These are phyloP conservation scores for Patiria miniata DNA, from an alignment of 35 echinoderm and acorn worm genomes.

Conservation along the genomic window DNA sequence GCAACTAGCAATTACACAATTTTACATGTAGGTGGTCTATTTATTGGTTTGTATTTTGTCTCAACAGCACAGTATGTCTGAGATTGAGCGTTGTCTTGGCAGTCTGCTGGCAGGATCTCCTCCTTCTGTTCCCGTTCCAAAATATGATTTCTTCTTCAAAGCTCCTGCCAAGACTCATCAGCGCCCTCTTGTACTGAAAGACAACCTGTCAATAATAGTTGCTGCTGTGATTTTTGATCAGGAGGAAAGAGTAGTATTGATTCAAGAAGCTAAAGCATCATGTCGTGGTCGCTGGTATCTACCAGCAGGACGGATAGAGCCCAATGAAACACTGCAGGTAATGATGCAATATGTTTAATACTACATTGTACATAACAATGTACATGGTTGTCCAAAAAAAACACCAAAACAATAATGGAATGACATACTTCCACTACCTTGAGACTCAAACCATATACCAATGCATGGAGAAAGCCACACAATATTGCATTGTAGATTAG, in stretches of 20 bases:
- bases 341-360: neutral
- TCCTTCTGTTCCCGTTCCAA: conserved; percentile 56
- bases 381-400: too few relatives aligned
- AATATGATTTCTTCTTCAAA: neutral
- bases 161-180: conserved; percentile 12
- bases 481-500: too few relatives aligned
- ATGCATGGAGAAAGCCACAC: too few relatives aligned
- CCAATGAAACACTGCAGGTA: conserved; percentile 96
- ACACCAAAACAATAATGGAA: too few relatives aligned
- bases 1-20: too few relatives aligned
- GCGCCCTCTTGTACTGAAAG: conserved; percentile 56
- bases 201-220: conserved; percentile 82
- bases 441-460: too few relatives aligned
- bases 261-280: conserved; percentile 89
- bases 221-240: conserved; percentile 85
- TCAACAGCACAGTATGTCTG: conserved; percentile 61
- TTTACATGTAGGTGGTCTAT: too few relatives aligned
- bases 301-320: conserved; percentile 75
- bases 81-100: conserved; percentile 64
- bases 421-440: too few relatives aligned
- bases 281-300: conserved; percentile 89
- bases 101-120: conserved; percentile 64
- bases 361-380: too few relatives aligned
- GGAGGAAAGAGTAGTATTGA: conserved; percentile 62
- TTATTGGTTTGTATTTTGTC: too few relatives aligned